Conservation (phyloP, 2,113 vertebrate species). For the Sorex araneus region DNA sequence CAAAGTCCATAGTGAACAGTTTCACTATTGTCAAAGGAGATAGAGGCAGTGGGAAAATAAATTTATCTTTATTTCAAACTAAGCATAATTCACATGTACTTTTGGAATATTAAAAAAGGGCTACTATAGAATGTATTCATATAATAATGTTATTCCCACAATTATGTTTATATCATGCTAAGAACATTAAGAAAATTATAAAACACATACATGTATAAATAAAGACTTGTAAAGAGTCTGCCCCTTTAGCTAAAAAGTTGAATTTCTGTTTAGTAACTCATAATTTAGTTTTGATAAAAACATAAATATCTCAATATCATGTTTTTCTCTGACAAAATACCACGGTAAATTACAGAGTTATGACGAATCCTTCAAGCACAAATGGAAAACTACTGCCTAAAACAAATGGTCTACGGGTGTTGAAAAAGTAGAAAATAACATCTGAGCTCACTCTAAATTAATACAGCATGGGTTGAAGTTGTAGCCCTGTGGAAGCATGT, state of each 20-base stretch:
- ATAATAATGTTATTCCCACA: background rate
- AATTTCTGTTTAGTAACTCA: background rate
- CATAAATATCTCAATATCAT: too few relatives aligned
- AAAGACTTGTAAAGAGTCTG: background rate
- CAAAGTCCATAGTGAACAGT: background rate
- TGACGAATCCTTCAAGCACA: background rate
- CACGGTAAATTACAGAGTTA: background rate
- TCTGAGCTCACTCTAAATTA: too few relatives aligned
- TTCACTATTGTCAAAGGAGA: background rate
- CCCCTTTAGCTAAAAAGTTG: background rate
- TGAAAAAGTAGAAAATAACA: background rate
- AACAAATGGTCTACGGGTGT: background rate
- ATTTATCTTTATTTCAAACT: slow-evolving; percentile 46
- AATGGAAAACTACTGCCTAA: background rate
- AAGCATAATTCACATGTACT: background rate
- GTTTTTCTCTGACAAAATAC: background rate
- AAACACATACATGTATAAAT: background rate
- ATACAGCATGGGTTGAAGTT: too few relatives aligned
- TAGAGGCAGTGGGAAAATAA: background rate
- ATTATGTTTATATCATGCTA: background rate
- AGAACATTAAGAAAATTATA: background rate
- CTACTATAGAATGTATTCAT: slow-evolving; percentile 19
- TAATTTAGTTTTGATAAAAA: background rate
- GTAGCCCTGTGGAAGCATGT: too few relatives aligned
- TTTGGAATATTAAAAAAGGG: background rate